Percentiles rank a stretch among this genome's conserved stretches.
Evolutionary conservation across 2,888 invertebrate genomes (phyloP).

Genomic region (Podabrus alpinus): DNA sequence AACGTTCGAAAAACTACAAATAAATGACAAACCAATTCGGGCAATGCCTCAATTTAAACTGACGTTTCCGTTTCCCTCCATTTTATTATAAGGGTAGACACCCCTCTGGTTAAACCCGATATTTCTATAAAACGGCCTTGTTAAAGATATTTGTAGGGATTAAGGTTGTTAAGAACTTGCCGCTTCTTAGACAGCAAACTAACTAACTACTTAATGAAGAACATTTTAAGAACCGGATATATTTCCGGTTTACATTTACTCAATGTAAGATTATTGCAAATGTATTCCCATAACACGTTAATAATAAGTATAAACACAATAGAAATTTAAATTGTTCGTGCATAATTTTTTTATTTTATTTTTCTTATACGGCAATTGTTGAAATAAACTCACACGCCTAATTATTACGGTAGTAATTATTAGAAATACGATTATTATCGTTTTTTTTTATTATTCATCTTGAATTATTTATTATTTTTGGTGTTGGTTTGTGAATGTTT

Average conservation of each 20-base stretch:
- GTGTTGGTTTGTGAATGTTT: neutral
- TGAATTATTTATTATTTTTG: neutral
- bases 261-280: neutral
- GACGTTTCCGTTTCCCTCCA: slow-evolving; percentile 26
- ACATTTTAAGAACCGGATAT: slow-evolving; percentile 12
- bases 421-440: neutral
- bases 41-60: slow-evolving; percentile 25
- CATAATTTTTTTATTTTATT: neutral
- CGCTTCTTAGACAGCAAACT: neutral
- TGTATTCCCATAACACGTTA: neutral
- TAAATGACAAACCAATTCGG: neutral
- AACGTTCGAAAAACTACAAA: neutral
- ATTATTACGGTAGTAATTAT: neutral
- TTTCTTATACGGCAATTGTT: neutral
- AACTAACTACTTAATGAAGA: neutral
- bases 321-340: neutral
- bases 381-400: neutral
- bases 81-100: slow-evolving; percentile 24
- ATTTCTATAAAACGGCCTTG: neutral
- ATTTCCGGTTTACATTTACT: slow-evolving; percentile 8
- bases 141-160: neutral
- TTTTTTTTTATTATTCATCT: neutral
- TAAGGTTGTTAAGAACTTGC: neutral
- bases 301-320: slow-evolving; percentile 1
- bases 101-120: slow-evolving; percentile 13